phyloP scores from a whole-genome alignment of 2,113 vertebrate genomes.

The Naja naja region DNA sequence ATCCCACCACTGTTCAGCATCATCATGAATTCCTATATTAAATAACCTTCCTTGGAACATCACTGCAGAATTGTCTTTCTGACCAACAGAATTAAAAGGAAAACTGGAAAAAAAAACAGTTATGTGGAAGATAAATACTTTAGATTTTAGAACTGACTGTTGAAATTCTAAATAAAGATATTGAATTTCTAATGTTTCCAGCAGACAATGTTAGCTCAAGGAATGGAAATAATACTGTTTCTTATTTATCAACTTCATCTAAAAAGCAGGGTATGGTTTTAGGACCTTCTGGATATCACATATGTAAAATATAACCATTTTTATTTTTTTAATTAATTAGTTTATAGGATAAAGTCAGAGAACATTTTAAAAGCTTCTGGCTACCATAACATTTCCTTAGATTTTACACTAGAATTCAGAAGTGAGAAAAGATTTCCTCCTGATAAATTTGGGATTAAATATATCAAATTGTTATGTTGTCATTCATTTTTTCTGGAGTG shows the following conservation, averaged over 20 bases:
- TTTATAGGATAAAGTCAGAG: background rate
- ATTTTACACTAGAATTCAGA: background rate
- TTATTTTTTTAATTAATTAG: background rate
- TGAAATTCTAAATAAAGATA: background rate
- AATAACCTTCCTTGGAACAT: background rate
- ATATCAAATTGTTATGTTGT: background rate
- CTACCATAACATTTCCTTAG: background rate
- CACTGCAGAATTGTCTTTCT: background rate
- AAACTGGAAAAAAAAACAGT: background rate
- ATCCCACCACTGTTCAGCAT: background rate
- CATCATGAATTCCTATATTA: background rate
- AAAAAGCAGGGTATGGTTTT: background rate
- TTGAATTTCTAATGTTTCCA: background rate
- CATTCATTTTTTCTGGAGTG: background rate
- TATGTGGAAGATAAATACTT: background rate
- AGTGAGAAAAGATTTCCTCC: background rate
- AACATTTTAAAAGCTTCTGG: background rate
- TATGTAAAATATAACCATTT: background rate
- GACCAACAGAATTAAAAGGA: background rate
- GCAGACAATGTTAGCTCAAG: background rate
- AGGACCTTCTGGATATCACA: background rate
- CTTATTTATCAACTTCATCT: background rate
- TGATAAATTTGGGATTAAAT: background rate
- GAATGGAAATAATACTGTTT: background rate
- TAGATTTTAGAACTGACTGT: background rate